These are phyloP conservation scores for Thinocorus orbignyianus DNA, from an alignment of 2,113 vertebrate genomes.

Conservation along the genomic window DNA sequence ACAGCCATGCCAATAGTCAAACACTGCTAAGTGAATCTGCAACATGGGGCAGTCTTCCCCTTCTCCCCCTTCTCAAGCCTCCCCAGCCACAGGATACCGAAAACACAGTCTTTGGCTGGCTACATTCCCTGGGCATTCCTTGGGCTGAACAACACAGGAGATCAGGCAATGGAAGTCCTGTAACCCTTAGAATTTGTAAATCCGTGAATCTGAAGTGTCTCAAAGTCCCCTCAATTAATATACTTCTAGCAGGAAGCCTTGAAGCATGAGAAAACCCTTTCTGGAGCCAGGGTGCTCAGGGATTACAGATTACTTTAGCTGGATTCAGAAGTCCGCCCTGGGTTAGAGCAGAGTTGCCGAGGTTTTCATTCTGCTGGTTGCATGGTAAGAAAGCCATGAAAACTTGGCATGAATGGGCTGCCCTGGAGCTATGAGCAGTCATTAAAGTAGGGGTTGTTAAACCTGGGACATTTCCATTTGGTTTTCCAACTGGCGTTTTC, in stretches of 20 bases:
- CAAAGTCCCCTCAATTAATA: background rate
- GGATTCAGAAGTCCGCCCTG: background rate
- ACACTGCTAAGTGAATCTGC: background rate
- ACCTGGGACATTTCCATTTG: background rate
- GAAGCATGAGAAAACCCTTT: background rate
- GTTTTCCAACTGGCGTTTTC: slow-evolving; percentile 2
- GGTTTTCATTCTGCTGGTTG: background rate
- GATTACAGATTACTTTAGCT: background rate
- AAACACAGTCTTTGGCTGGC: background rate
- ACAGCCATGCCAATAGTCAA: background rate
- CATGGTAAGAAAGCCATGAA: slow-evolving; percentile 5
- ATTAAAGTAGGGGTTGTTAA: slow-evolving; percentile 3
- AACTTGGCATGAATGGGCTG: slow-evolving; percentile 2
- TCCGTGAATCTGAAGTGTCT: background rate
- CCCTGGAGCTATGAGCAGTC: background rate
- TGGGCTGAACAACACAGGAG: background rate
- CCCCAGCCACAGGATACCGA: background rate
- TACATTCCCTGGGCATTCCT: background rate
- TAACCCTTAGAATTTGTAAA: background rate
- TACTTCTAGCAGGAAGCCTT: background rate
- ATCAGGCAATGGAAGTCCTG: background rate
- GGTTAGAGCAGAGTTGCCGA: slow-evolving; percentile 1
- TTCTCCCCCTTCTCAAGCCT: background rate
- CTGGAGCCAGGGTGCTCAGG: background rate
- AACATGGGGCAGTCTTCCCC: background rate